phyloP scores from a whole-genome alignment of 2,113 vertebrate species.

The Cryptomyrus ogoouensis region DNA sequence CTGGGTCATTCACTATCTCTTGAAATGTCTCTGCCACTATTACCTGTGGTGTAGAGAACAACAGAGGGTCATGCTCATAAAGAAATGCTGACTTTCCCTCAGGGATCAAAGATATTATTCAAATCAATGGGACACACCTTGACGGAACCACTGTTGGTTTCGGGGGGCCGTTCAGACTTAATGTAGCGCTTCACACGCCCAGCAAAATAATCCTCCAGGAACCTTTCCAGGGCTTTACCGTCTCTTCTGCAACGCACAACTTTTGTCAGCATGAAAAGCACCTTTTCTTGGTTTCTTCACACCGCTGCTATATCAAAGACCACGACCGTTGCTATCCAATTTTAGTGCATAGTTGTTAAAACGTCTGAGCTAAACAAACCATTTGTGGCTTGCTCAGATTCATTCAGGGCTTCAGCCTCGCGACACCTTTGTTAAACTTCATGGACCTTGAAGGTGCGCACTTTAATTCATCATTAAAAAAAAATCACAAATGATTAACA shows the following conservation, averaged over 20 bases:
- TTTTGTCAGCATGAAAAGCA: background rate
- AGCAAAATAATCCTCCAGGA: constrained; percentile 59
- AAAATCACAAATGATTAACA: background rate
- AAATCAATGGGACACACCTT: constrained; percentile 45
- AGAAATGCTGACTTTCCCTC: background rate
- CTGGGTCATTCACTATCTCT: constrained; percentile 50
- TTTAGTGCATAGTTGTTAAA: background rate
- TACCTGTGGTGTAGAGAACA: constrained; percentile 42
- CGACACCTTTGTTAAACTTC: background rate
- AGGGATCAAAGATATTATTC: background rate
- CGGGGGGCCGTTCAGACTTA: constrained; percentile 59
- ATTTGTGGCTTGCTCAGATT: background rate
- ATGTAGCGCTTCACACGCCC: constrained; percentile 58
- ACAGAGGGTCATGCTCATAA: background rate
- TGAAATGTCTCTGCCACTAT: constrained; percentile 66
- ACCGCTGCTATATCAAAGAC: background rate
- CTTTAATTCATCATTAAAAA: background rate
- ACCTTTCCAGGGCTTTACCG: constrained; percentile 59
- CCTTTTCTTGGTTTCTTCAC: background rate
- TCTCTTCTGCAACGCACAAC: constrained; percentile 52
- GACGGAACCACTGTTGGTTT: constrained; percentile 50
- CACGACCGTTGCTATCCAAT: background rate
- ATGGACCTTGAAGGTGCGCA: background rate
- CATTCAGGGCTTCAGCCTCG: background rate
- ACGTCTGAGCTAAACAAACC: background rate